A percentile compares a stretch with the other conserved stretches of the same genome.
phyloP scores from a whole-genome alignment of 2,113 vertebrate genomes.

The Jaculus jaculus region DNA sequence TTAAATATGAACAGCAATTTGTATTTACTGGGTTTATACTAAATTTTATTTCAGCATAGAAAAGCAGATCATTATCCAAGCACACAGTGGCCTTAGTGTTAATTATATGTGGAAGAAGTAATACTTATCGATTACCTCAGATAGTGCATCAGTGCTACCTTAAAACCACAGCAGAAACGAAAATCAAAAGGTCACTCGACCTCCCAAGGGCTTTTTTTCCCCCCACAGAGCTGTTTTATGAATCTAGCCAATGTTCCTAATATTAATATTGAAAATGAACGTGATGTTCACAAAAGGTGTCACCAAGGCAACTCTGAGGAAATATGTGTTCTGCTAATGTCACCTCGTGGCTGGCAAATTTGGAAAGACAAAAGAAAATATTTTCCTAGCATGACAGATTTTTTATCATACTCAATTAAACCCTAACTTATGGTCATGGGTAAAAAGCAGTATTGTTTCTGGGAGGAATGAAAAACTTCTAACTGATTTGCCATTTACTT shows the following conservation, averaged over 20 bases:
- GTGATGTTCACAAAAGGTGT: background rate
- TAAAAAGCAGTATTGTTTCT: background rate
- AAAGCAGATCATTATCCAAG: constrained; percentile 9
- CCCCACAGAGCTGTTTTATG: background rate
- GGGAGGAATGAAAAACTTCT: background rate
- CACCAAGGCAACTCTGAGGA: background rate
- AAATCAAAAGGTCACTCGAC: constrained; percentile 49
- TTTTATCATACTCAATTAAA: background rate
- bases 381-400: background rate
- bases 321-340: background rate
- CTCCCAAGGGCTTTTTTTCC: constrained; percentile 47
- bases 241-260: background rate
- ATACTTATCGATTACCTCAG: constrained; percentile 47
- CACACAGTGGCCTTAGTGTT: background rate
- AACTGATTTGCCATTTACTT: background rate
- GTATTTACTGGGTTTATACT: background rate
- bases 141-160: background rate
- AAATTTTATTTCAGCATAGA: constrained; percentile 46
- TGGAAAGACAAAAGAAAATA: background rate
- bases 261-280: constrained; percentile 24
- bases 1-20: constrained; percentile 35
- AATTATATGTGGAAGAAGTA: constrained; percentile 54
- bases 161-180: constrained; percentile 52
- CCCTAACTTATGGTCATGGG: background rate
- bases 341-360: background rate